phyloP scores from a whole-genome alignment of 1,140 invertebrate genomes.

The Myzus persicae region DNA sequence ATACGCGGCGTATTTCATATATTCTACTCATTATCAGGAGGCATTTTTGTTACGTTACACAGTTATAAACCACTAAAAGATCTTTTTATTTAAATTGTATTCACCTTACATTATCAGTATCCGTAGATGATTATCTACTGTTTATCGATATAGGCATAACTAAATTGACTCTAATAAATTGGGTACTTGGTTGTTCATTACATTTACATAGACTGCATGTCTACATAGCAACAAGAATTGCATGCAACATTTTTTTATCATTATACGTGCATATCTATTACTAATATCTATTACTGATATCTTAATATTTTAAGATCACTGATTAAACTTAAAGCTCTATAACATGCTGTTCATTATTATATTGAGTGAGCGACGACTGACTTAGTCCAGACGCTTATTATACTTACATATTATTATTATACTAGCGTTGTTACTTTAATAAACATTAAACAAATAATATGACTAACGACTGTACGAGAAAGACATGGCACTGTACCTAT shows the following conservation, averaged over 20 bases:
- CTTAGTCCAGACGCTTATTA: no score
- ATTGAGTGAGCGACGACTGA: neutral
- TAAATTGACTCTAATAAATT: neutral
- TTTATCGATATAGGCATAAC: neutral
- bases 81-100: neutral
- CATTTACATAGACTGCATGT: neutral
- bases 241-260: neutral
- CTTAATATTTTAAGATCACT: neutral
- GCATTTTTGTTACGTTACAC: no score
- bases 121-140: neutral
- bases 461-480: no score
- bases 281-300: no score
- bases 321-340: neutral
- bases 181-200: neutral
- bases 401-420: no score
- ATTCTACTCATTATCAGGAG: no score
- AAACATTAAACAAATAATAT: no score
- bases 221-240: neutral
- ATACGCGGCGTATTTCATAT: no score
- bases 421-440: no score
- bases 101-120: neutral
- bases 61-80: neutral
- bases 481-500: neutral
- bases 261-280: no score
- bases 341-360: neutral